Evolutionary conservation across 1,140 invertebrate genomes (phyloP), one percentile per base, ranked within the genome.

Genomic region (Drosophila virilis): DNA sequence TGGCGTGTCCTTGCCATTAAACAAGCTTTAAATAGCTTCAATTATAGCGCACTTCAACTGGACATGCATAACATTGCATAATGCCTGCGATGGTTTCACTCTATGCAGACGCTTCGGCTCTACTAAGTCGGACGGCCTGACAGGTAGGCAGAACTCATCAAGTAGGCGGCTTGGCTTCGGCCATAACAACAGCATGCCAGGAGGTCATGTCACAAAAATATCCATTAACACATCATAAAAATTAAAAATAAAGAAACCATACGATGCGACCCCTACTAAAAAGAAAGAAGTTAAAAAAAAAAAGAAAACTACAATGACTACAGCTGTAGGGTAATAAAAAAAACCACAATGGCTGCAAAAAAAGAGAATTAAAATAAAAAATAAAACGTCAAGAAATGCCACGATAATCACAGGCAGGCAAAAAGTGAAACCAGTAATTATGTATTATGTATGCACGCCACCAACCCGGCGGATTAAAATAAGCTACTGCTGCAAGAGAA

Each of bases 181-280:
- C 80, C 66, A 79, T 74, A 69, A 52, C 74, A 61, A 77, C 70
- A 38, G 64, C 84, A 72, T 80, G 70, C 80, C 83, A 84, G 84
- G 84, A 89, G 84, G 84, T 89, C 84, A 89, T 89, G 84, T 89
- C 84, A 89, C 80, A 74, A 78, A 88, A 89, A 89, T 89, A 89
- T 89, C 84, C 84, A 89, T 89, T 89, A 89, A 89, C 84, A 89
- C 84, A 89, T 89, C 84, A 89, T 89, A 89, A 89, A 89, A 88
- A 89, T 89, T 89, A 75, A 89, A 89, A 89, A 89, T 89, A 73
- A 89, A 89, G 84, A 89, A 89, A 89, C 84, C 84, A 89, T 89
- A 84, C 80, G 74, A 89, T 50, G 64, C 77, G 45, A 50, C 59
- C 13, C 46, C n/a, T 12, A 40, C 33, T 59, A 67, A 4, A 17